Base-by-base conservation (phyloP, 2,888 invertebrate species). In the Diabrotica balteata region DNA sequence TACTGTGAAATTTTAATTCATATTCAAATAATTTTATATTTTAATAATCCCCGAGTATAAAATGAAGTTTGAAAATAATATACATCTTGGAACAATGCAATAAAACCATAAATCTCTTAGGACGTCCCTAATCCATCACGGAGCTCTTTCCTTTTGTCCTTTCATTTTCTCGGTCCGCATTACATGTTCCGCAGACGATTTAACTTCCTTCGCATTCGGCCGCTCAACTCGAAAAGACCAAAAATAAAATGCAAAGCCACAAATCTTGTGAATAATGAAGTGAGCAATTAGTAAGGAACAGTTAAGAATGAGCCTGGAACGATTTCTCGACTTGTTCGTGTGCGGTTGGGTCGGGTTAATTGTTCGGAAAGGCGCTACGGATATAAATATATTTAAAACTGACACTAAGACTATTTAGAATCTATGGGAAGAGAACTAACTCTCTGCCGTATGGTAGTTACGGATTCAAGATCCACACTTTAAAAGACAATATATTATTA, bases 301-400 rank as follows among this genome's bases (percentile, higher is more conserved):
- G 63, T 72, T 68, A 68, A 69, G 69, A 64, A 72, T 66, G 67
- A 62, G 57, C 58, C 52, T 47, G 59, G 60, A 67, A 64, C 51
- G 59, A 60, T 63, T 67, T 59, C 57, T 68, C 52, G 67, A 69
- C 65, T 67, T 55, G 65, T 58, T 65, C 62, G 67, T 65, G 67
- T 69, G 64, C 68, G 67, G 67, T 57, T 57, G 53, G 57, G 51
- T 67, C 66, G 65, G 67, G 63, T 68, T 74, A 75, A 75, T 75
- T 72, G 74, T 72, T 71, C 67, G 75, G 73, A 73, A 75, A 70
- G 69, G 71, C 67, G 72, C 70, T 68, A 71, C 62, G 71, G 66
- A 67, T 44, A 45, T 57, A 57, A 70, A 69, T 75, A 57, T 72
- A 69, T 75, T 72, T 73, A 69, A 72, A 75, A 73, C 70, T 66